Conservation (phyloP, 2,888 invertebrate genomes). For the Drosophila melanosoma region DNA sequence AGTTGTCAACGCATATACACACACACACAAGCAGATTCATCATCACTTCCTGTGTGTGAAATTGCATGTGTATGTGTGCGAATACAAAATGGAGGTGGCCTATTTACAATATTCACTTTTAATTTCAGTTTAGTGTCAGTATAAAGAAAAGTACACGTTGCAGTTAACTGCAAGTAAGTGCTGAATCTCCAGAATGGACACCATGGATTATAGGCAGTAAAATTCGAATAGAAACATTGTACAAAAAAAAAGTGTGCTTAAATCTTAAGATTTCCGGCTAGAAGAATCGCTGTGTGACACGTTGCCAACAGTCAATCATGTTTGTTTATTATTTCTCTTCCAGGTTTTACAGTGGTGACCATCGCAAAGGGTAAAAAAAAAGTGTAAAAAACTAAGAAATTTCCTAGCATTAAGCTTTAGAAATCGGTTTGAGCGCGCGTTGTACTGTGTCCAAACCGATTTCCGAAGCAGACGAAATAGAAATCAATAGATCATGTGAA, state of each 20-base stretch:
- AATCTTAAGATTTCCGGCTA: slow-evolving; percentile 7
- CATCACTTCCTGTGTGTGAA: slow-evolving; percentile 6
- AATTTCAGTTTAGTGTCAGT: slow-evolving; percentile 33
- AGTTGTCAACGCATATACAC: slow-evolving; percentile 31
- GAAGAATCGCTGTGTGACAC: slow-evolving; percentile 35
- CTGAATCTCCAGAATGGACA: slow-evolving; percentile 1
- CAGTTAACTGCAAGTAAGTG: slow-evolving; percentile 46
- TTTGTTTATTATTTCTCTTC: slow-evolving; percentile 4
- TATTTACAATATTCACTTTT: slow-evolving; percentile 29
- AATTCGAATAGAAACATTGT: neutral
- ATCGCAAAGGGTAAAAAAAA: slow-evolving; percentile 21
- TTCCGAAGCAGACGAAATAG: slow-evolving; percentile 31
- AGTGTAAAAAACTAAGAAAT: slow-evolving; percentile 23
- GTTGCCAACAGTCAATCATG: slow-evolving; percentile 21
- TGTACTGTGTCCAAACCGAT: slow-evolving; percentile 39
- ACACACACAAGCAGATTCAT: slow-evolving; percentile 12
- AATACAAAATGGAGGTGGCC: slow-evolving; percentile 65
- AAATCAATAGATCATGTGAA: neutral
- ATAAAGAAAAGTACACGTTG: slow-evolving; percentile 8
- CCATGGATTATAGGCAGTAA: neutral
- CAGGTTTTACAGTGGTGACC: slow-evolving; percentile 34
- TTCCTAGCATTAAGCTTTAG: slow-evolving; percentile 36
- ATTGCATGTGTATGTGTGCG: slow-evolving; percentile 17
- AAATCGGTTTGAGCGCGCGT: slow-evolving; percentile 43
- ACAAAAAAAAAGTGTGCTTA: slow-evolving; percentile 1